These are phyloP conservation scores for Rhyacichthys aspro DNA, from an alignment of 2,797 vertebrate genomes.

Conservation along the genomic window DNA sequence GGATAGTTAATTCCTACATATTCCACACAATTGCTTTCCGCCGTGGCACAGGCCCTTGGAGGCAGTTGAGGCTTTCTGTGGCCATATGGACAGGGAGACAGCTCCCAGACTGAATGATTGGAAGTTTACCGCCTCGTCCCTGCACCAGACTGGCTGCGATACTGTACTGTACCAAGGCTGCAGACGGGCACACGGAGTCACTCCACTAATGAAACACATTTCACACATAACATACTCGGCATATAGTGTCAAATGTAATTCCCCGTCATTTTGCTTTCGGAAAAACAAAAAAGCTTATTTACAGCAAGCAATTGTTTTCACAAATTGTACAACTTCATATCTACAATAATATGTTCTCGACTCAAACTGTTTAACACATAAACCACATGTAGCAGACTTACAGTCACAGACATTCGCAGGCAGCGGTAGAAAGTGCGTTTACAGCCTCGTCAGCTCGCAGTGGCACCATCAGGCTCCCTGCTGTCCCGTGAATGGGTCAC, in stretches of 20 bases:
- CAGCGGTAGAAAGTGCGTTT: slow-evolving; percentile 51
- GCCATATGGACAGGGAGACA: slow-evolving; percentile 86
- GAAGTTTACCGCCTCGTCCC: slow-evolving; percentile 66
- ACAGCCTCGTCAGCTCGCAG: slow-evolving; percentile 62
- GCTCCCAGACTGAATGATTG: slow-evolving; percentile 85
- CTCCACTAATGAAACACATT: too few species aligned
- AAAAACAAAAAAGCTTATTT: too few species aligned
- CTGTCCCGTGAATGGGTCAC: slow-evolving; percentile 73
- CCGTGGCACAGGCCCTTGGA: slow-evolving; percentile 88
- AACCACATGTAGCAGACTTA: slow-evolving; percentile 21
- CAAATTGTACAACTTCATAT: slow-evolving; percentile 1
- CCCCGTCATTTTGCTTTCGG: too few species aligned
- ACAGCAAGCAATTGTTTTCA: too few species aligned
- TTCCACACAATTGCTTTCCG: slow-evolving; percentile 93
- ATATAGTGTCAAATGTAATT: slow-evolving; percentile 1
- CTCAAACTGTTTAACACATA: slow-evolving; percentile 12
- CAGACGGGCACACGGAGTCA: slow-evolving; percentile 75
- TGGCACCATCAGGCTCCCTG: slow-evolving; percentile 70
- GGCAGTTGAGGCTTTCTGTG: slow-evolving; percentile 78
- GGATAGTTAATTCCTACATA: slow-evolving; percentile 96
- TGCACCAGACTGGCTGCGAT: slow-evolving; percentile 49
- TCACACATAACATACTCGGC: slow-evolving; percentile 18
- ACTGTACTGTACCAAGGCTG: slow-evolving; percentile 42
- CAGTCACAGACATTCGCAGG: slow-evolving; percentile 31
- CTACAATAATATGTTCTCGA: slow-evolving; percentile 10